These are phyloP conservation scores for Danio jaintianensis DNA, from an alignment of 2,797 vertebrate species.

Conservation along the genomic window DNA sequence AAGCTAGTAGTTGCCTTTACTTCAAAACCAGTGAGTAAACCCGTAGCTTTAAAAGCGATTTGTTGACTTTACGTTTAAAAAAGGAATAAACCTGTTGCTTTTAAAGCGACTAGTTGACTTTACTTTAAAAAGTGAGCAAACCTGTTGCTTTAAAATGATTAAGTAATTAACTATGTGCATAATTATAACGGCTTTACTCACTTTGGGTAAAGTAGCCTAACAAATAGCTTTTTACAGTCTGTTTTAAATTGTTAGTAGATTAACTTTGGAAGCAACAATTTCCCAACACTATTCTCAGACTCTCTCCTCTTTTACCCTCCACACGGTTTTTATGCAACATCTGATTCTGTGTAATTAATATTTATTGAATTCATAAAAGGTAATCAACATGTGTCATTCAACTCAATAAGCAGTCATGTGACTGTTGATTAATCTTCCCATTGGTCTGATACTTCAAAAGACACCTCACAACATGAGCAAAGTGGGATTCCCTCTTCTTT, in stretches of 20 bases:
- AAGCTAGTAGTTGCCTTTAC: too few relatives aligned
- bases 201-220: not conserved
- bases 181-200: too few relatives aligned
- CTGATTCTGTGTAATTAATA: not conserved
- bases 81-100: too few relatives aligned
- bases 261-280: not conserved
- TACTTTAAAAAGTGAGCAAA: too few relatives aligned
- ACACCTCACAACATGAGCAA: constrained; percentile 68
- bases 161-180: too few relatives aligned
- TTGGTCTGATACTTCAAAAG: constrained; percentile 73
- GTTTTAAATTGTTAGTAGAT: not conserved
- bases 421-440: constrained; percentile 58
- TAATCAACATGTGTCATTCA: constrained; percentile 18
- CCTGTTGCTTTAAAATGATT: too few relatives aligned
- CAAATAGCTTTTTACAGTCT: not conserved
- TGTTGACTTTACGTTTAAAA: too few relatives aligned
- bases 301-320: not conserved
- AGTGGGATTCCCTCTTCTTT: constrained; percentile 74
- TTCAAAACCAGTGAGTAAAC: too few relatives aligned
- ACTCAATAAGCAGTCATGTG: constrained; percentile 54
- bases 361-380: not conserved
- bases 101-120: too few relatives aligned
- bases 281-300: not conserved
- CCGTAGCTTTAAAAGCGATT: fast-evolving
- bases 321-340: constrained; percentile 3